Evolutionary conservation across 2,113 vertebrate species (phyloP), one percentile per base, ranked within the genome.

Genomic region (Leiothrix lutea): DNA sequence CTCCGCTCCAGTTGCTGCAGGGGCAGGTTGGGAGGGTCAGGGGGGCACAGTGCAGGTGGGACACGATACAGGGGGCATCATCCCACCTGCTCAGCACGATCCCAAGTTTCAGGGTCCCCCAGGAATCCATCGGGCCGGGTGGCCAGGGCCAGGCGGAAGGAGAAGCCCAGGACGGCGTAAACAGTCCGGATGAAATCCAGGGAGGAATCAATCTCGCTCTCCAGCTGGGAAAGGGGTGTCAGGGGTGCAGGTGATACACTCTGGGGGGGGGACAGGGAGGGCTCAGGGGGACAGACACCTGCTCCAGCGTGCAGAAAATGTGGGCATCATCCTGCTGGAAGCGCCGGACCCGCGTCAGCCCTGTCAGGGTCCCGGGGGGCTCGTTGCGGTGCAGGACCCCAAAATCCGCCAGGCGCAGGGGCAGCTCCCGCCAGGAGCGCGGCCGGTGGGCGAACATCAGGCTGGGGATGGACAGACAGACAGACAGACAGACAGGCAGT

Each of bases 261-360:
- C 14, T 1, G 15, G 4, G 57, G 15, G 4, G 57, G 65, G 66
- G 14, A 12, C 29, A 38, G 35, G 33, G 26, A 19, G 5, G 35
- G 31, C 1, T 3, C 14, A 2, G 60, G 54, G 58, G 45, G 15
- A 16, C 48, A 0, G 38, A 5, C 95, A 99, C 99, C 99, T 99
- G 99, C 57, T 98, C 97, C 11, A 98, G 96, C 1, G 98, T 93
- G 95, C 99, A 99, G 97, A 99, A 99, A 96, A 99, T 99, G 97
- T 99, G 99, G 1, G 99, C 99, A 0, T 99, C 99, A 0, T 99
- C 99, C 92, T 99, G 99, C 96, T 99, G 99, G 98, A 99, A 99
- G 58, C 98, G 82, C 10, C 98, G 97, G 24, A 99, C 98, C 1
- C 99, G 97, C 1, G 99, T 99, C 64, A 99, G 98, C 19, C 99